Evolutionary conservation across 2,888 invertebrate species (phyloP), one percentile per base, ranked within the genome.

Genomic region (Anticlea derivata): DNA sequence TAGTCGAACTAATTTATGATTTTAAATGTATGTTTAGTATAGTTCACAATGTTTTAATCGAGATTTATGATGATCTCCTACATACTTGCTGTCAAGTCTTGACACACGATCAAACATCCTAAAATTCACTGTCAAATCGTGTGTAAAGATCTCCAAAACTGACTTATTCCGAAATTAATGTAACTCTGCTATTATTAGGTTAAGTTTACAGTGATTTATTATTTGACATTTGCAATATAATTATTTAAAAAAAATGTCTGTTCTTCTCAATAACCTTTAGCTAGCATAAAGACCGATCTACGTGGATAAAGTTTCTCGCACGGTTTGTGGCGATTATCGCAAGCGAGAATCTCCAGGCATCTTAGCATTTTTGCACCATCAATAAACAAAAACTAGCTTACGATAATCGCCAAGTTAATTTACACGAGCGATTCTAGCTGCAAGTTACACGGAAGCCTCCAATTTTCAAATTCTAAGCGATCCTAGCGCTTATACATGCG

Each of bases 1-100:
- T 65, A 60, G 62, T 71, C 73, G 68, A 74, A 73, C 68, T 84
- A 80, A 80, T 77, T 79, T 81, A 78, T 80, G 71, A 73, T 78
- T 81, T 78, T 78, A 67, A 73, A 65, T 73, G 65, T 75, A 75
- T 73, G 63, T 70, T 75, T 68, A 71, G 68, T 63, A 58, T 66
- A 73, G 69, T 64, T 66, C 65, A 68, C 64, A 62, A 65, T 58
- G 62, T 65, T 61, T 58, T 17, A 63, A 65, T 45, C 44, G 71
- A 74, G 70, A 73, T 70, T 50, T 46, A 49, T 23, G 12, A 22
- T 59, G 66, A 71, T 74, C 68, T 73, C 66, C 34, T 35, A 50
- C 65, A 24, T 3, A 65, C 60, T 57, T 61, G 62, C 58, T 49
- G 41, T 48, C 8, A 41, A 34, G 8, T 35, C 48, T 40, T 34